phyloP scores from a whole-genome alignment of 2,888 invertebrate genomes.

The Xylota sylvarum region DNA sequence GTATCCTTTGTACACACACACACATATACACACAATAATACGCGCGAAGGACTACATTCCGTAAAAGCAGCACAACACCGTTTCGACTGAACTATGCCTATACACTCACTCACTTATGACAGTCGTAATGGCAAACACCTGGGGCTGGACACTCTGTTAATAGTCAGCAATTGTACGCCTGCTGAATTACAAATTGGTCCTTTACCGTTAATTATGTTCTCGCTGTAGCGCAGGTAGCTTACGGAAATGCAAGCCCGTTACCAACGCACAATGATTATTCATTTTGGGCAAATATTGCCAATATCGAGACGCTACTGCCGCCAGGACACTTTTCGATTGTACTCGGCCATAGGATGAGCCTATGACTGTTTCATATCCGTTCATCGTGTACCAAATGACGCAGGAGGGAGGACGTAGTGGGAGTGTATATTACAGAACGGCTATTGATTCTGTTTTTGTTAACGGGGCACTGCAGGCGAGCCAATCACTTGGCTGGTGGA shows the following conservation, averaged over 20 bases:
- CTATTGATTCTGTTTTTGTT: conserved; percentile 66
- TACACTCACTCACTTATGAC: conserved; percentile 32
- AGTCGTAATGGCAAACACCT: conserved; percentile 38
- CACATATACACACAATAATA: not conserved
- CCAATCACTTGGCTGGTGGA: conserved; percentile 32
- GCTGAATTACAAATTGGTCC: conserved; percentile 72
- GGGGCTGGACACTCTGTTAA: conserved; percentile 44
- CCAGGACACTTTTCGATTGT: conserved; percentile 36
- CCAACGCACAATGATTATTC: conserved; percentile 51
- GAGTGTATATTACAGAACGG: conserved; percentile 24
- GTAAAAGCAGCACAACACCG: not conserved
- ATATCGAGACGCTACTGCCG: conserved; percentile 37
- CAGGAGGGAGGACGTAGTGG: too few species aligned
- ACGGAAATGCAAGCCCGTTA: conserved; percentile 28
- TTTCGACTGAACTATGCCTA: not conserved
- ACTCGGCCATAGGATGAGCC: conserved; percentile 5
- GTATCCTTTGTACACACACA: not conserved
- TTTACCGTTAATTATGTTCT: conserved; percentile 70
- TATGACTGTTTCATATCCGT: not conserved
- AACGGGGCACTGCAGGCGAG: conserved; percentile 28
- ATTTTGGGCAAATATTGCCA: conserved; percentile 65
- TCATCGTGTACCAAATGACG: not conserved
- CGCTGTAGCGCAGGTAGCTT: conserved; percentile 52
- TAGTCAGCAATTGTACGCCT: conserved; percentile 63
- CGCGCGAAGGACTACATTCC: not conserved